A percentile compares a stretch with the other conserved stretches of the same genome.
Evolutionary conservation across 2,113 vertebrate species (phyloP).

Genomic region (Vicugna pacos): DNA sequence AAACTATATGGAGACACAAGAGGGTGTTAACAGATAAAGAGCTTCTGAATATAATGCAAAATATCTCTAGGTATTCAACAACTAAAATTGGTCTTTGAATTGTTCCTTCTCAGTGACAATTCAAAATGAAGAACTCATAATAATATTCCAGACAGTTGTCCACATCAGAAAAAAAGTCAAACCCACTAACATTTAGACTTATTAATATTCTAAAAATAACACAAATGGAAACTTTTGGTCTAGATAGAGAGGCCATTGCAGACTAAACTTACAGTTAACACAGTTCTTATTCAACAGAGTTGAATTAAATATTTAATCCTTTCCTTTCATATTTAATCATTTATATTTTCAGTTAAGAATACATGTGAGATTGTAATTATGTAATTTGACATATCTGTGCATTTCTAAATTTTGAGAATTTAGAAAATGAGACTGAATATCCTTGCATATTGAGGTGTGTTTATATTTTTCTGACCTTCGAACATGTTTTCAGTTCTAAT

Average conservation of each 20-base stretch:
- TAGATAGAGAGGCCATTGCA: not conserved
- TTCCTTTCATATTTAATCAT: not conserved
- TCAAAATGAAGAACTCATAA: slow-evolving; percentile 21
- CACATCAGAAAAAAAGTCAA: not conserved
- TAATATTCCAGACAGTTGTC: not conserved
- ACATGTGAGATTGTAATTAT: not conserved
- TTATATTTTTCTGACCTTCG: slow-evolving; percentile 51
- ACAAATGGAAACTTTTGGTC: not conserved
- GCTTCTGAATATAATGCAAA: slow-evolving; percentile 21
- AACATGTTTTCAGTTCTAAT: slow-evolving; percentile 59
- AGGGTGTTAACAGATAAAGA: not conserved
- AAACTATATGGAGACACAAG: not conserved
- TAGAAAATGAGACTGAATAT: not conserved
- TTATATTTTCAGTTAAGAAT: not conserved
- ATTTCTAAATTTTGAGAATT: slow-evolving; percentile 49
- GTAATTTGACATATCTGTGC: not conserved
- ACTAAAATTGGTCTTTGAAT: slow-evolving; percentile 25
- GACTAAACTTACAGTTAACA: not conserved
- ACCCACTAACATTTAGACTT: not conserved
- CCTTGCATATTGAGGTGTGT: not conserved
- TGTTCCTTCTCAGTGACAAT: not conserved
- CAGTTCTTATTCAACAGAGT: not conserved
- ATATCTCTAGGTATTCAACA: not conserved
- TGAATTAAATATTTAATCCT: not conserved
- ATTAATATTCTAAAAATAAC: slow-evolving; percentile 29